phyloP scores from a whole-genome alignment of 2,113 vertebrate genomes.

The Prionailurus bengalensis region DNA sequence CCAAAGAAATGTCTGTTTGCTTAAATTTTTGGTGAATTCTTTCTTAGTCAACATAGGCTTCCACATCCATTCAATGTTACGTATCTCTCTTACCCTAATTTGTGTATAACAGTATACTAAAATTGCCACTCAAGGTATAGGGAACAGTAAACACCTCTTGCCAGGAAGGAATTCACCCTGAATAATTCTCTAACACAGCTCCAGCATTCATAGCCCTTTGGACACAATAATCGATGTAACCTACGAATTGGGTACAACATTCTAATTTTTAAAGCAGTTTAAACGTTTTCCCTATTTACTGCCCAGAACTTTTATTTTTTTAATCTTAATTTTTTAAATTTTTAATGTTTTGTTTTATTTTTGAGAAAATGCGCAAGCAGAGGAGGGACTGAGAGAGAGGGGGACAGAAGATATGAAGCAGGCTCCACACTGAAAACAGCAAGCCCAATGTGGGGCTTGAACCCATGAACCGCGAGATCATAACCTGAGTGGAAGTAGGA shows the following conservation, averaged over 20 bases:
- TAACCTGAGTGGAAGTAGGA: too few species aligned
- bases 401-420: too few species aligned
- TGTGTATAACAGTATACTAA: neutral
- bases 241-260: neutral
- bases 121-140: slow-evolving; percentile 26
- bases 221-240: neutral
- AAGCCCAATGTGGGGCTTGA: too few species aligned
- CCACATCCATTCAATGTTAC: neutral
- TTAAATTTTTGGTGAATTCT: neutral
- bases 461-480: too few species aligned
- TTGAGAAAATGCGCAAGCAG: too few species aligned
- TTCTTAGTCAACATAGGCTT: neutral
- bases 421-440: too few species aligned
- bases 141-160: neutral
- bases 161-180: slow-evolving; percentile 55
- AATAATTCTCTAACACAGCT: slow-evolving; percentile 49
- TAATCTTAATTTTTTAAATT: too few species aligned
- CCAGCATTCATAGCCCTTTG: neutral
- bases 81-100: slow-evolving; percentile 4
- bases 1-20: neutral
- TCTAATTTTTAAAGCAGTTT: slow-evolving; percentile 23
- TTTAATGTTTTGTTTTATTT: too few species aligned
- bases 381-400: too few species aligned
- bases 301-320: neutral
- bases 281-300: neutral